These are phyloP conservation scores for Mustela lutreola DNA, from an alignment of 2,113 vertebrate genomes.

Conservation along the genomic window DNA sequence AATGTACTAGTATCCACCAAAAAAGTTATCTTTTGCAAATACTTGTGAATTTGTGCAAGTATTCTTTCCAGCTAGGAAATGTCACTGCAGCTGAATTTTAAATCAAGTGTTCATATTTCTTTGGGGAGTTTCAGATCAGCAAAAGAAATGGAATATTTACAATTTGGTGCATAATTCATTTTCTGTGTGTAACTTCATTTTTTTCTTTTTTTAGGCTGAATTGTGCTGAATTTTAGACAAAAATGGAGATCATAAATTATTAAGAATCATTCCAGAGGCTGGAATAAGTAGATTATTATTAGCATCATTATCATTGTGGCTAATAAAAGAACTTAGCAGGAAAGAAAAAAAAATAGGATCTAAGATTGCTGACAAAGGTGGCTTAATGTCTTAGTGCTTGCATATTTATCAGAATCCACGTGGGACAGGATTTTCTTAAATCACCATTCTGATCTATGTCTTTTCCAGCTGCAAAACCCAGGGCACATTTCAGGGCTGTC, in stretches of 20 bases:
- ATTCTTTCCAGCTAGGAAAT: slow-evolving; percentile 85
- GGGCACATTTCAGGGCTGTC: slow-evolving; percentile 63
- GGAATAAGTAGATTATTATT: slow-evolving; percentile 73
- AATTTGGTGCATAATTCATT: slow-evolving; percentile 91
- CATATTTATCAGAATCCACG: slow-evolving; percentile 68
- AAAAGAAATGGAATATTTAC: slow-evolving; percentile 91
- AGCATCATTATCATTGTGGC: slow-evolving; percentile 70
- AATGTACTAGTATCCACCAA: slow-evolving; percentile 73
- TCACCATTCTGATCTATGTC: slow-evolving; percentile 71
- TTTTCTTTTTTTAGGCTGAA: slow-evolving; percentile 74
- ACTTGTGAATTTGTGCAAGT: slow-evolving; percentile 83
- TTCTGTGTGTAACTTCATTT: slow-evolving; percentile 82
- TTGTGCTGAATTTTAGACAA: slow-evolving; percentile 78
- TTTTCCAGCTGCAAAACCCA: slow-evolving; percentile 74
- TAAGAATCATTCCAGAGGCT: slow-evolving; percentile 73
- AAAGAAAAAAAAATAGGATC: slow-evolving; percentile 64
- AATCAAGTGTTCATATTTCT: slow-evolving; percentile 89
- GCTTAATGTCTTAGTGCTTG: slow-evolving; percentile 73
- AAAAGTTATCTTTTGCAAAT: slow-evolving; percentile 81
- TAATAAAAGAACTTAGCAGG: slow-evolving; percentile 70
- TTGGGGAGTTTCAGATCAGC: slow-evolving; percentile 89
- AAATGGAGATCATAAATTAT: slow-evolving; percentile 84
- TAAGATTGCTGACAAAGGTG: slow-evolving; percentile 72
- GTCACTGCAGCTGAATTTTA: slow-evolving; percentile 89
- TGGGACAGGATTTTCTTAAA: slow-evolving; percentile 76